phyloP scores from a whole-genome alignment of 2,797 vertebrate species.

The Typhlichthys eigenmanni region DNA sequence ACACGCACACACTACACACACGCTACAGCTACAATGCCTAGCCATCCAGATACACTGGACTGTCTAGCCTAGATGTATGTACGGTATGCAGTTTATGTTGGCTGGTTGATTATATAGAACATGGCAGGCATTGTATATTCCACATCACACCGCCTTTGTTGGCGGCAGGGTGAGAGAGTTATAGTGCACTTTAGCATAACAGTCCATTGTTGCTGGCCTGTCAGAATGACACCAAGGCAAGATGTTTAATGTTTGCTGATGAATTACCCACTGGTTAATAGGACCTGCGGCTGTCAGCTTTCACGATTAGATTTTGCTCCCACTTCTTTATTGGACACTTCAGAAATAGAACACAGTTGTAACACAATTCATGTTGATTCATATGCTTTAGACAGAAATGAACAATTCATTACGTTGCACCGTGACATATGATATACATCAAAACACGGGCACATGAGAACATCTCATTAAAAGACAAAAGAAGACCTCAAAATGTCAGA shows the following conservation, averaged over 20 bases:
- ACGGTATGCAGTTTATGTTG: conserved; percentile 25
- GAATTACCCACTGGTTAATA: conserved; percentile 46
- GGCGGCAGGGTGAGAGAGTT: conserved; percentile 6
- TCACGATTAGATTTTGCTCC: conserved; percentile 38
- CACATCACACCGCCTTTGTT: conserved; percentile 24
- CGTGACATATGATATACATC: conserved; percentile 24
- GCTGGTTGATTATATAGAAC: conserved; percentile 44
- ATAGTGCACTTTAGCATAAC: neutral
- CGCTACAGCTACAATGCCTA: neutral
- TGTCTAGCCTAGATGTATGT: conserved; percentile 30
- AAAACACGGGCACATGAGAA: conserved; percentile 39
- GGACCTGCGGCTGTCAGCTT: conserved; percentile 31
- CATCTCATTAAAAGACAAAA: neutral
- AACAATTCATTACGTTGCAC: conserved; percentile 6
- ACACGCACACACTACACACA: conserved; percentile 7
- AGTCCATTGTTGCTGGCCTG: conserved; percentile 21
- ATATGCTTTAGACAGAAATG: neutral
- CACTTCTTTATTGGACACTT: conserved; percentile 28
- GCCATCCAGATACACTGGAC: conserved; percentile 11
- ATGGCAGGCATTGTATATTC: conserved; percentile 48
- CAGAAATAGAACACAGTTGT: conserved; percentile 20
- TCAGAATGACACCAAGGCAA: conserved; percentile 16
- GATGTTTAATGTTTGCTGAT: conserved; percentile 47
- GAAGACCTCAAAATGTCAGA: conserved; percentile 35
- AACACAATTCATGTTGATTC: conserved; percentile 16